Conservation (phyloP, 2,888 invertebrate species). For the Mamestra brassicae region DNA sequence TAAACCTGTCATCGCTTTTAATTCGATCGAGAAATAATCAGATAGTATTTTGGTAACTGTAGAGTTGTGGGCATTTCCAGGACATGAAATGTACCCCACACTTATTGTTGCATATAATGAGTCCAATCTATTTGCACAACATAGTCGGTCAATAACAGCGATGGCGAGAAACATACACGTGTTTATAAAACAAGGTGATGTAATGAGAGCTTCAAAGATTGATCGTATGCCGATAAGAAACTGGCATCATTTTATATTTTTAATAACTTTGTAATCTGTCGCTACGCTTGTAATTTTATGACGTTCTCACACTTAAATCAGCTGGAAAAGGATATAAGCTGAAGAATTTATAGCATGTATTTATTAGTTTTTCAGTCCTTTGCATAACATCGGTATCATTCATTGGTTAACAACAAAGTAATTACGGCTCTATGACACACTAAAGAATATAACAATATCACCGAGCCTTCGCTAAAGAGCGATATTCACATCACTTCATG, state of each 20-base stretch:
- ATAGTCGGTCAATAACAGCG: conserved; percentile 24
- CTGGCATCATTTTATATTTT: not conserved
- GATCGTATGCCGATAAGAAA: conserved; percentile 9
- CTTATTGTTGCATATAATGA: conserved; percentile 16
- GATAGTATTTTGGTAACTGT: not conserved
- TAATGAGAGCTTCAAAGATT: conserved; percentile 13
- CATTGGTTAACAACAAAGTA: not conserved
- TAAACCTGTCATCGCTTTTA: conserved; percentile 8
- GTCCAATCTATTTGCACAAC: conserved; percentile 42
- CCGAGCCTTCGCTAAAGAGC: conserved; percentile 18
- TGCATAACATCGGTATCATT: not conserved
- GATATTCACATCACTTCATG: not conserved
- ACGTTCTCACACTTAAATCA: not conserved
- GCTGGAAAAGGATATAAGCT: not conserved
- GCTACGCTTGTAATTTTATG: not conserved
- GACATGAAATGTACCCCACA: not conserved
- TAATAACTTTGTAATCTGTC: not conserved
- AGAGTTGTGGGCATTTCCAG: not conserved
- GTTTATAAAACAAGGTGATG: conserved; percentile 27
- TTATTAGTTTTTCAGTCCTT: not conserved
- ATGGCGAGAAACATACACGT: conserved; percentile 22
- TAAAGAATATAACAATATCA: not conserved
- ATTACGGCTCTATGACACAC: not conserved
- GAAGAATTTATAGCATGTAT: not conserved
- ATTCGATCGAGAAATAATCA: not conserved